Evolutionary conservation across 2,888 invertebrate genomes (phyloP).

Genomic region (Noctua janthina): DNA sequence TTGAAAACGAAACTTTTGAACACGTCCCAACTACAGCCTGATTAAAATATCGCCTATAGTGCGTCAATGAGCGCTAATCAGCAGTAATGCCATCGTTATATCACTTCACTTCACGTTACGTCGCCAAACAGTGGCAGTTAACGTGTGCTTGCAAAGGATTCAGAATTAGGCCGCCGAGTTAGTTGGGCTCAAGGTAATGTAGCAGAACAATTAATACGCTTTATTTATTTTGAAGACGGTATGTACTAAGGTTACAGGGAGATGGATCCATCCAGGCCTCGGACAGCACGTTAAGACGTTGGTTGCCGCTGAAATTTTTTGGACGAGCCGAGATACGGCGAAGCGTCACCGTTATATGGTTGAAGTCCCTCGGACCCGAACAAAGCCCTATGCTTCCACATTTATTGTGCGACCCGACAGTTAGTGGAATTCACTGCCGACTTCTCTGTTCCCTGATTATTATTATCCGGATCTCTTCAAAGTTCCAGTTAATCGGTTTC

Average conservation of each 20-base stretch:
- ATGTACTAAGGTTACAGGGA: no score
- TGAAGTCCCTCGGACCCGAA: background rate
- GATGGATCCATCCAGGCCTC: background rate
- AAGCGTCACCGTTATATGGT: background rate
- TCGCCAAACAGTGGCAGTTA: slow-evolving; percentile 39
- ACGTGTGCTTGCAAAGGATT: slow-evolving; percentile 44
- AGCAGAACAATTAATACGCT: slow-evolving; percentile 18
- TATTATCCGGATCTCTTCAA: no score
- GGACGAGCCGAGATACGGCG: background rate
- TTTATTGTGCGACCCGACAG: background rate
- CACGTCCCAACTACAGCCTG: background rate
- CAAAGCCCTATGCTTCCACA: background rate
- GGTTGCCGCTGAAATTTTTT: background rate
- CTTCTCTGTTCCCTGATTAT: background rate
- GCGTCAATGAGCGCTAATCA: slow-evolving; percentile 46
- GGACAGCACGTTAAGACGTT: background rate
- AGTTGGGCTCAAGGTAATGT: slow-evolving; percentile 49
- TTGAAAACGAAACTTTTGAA: background rate
- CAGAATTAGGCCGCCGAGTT: slow-evolving; percentile 67
- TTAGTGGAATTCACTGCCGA: background rate
- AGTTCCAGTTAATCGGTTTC: background rate
- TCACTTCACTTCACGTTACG: slow-evolving; percentile 52
- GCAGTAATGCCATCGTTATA: slow-evolving; percentile 45
- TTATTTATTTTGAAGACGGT: background rate
- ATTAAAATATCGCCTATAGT: slow-evolving; percentile 14